phyloP scores from a whole-genome alignment of 2,888 invertebrate species.

The Autographa pulchrina region DNA sequence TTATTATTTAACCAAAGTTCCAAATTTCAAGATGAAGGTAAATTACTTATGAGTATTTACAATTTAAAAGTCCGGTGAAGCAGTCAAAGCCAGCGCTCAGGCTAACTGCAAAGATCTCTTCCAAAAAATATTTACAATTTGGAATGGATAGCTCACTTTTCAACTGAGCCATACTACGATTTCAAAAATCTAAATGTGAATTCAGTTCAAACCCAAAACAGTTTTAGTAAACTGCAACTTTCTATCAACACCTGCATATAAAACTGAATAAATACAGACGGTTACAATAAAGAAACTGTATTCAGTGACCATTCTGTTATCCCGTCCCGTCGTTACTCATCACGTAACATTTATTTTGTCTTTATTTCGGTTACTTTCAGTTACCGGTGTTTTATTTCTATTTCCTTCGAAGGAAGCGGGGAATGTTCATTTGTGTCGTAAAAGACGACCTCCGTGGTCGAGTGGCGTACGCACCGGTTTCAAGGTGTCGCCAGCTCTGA shows the following conservation, averaged over 20 bases:
- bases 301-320: slow-evolving; percentile 16
- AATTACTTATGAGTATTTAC: too few species aligned
- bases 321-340: slow-evolving; percentile 54
- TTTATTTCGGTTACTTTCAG: slow-evolving; percentile 31
- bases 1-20: neutral
- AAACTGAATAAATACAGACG: slow-evolving; percentile 45
- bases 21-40: neutral
- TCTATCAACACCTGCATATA: slow-evolving; percentile 20
- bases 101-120: too few species aligned
- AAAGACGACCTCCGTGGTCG: too few species aligned
- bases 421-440: slow-evolving; percentile 76
- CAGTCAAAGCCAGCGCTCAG: too few species aligned
- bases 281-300: slow-evolving; percentile 40
- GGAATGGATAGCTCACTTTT: neutral
- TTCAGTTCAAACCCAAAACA: neutral
- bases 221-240: neutral
- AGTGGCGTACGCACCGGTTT: too few species aligned
- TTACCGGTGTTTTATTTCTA: slow-evolving; percentile 65
- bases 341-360: slow-evolving; percentile 56
- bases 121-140: neutral
- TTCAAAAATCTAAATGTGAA: neutral
- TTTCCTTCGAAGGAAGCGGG: slow-evolving; percentile 68
- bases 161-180: neutral
- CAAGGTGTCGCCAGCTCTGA: too few species aligned
- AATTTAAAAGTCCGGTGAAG: too few species aligned